phyloP scores from a whole-genome alignment of 2,113 vertebrate genomes.

The Raphicerus campestris region DNA sequence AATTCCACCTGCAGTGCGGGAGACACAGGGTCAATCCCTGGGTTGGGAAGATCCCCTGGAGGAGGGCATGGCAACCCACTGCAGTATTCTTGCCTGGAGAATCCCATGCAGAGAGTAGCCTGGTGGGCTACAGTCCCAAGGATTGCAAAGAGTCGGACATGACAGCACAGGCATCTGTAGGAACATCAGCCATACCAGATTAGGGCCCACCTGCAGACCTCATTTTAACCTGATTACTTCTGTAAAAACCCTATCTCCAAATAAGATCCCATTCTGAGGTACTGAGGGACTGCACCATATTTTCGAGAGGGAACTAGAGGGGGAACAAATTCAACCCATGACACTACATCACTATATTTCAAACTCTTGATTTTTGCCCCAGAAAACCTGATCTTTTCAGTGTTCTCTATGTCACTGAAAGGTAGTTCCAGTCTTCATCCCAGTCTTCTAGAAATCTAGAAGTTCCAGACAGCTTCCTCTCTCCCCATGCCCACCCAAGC shows the following conservation, averaged over 20 bases:
- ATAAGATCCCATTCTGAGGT: not conserved
- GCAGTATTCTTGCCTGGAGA: not conserved
- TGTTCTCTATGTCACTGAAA: not conserved
- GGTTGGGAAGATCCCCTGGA: not conserved
- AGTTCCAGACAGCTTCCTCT: not conserved
- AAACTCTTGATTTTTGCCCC: not conserved
- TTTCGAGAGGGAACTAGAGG: too few species aligned
- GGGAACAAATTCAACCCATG: not conserved
- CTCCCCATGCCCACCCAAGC: too few species aligned
- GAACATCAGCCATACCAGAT: not conserved
- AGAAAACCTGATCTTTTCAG: not conserved
- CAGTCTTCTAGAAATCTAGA: not conserved
- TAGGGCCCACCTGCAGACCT: not conserved
- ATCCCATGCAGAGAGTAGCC: not conserved
- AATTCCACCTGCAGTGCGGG: not conserved
- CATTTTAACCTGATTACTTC: not conserved
- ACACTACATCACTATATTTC: not conserved
- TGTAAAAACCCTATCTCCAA: not conserved
- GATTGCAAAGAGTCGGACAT: not conserved
- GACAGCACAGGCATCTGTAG: not conserved
- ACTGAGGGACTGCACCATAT: not conserved
- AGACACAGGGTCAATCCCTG: not conserved
- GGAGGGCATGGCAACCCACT: not conserved
- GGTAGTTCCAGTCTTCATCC: not conserved
- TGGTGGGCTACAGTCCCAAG: not conserved